These are phyloP conservation scores for Drosophila paramelanica DNA, from an alignment of 2,888 invertebrate genomes.

Conservation along the genomic window DNA sequence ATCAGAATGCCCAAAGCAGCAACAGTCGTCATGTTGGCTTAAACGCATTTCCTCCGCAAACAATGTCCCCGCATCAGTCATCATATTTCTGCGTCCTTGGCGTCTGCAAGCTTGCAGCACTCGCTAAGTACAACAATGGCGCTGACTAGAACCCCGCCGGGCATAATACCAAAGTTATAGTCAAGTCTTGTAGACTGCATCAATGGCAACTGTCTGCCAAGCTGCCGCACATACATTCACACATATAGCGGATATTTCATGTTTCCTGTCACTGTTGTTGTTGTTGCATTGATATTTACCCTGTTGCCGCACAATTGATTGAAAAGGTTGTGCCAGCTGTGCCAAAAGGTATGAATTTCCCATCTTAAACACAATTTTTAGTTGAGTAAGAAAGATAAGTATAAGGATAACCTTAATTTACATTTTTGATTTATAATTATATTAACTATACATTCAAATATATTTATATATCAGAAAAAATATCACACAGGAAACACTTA, in stretches of 20 bases:
- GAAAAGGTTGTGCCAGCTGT: not conserved
- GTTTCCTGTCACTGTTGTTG: not conserved
- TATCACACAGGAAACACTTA: too few relatives aligned
- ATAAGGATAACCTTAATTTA: too few relatives aligned
- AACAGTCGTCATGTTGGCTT: slow-evolving; percentile 33
- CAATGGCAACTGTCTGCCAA: slow-evolving; percentile 13
- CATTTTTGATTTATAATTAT: too few relatives aligned
- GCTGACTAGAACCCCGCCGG: slow-evolving; percentile 22
- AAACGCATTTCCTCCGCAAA: slow-evolving; percentile 76
- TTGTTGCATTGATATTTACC: not conserved
- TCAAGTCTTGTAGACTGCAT: slow-evolving; percentile 22
- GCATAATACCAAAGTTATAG: slow-evolving; percentile 14
- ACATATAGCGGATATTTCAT: not conserved
- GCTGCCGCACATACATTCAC: not conserved
- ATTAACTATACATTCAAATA: too few relatives aligned
- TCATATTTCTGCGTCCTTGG: slow-evolving; percentile 30
- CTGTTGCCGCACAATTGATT: not conserved
- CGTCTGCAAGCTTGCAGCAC: slow-evolving; percentile 38
- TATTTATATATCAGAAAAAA: too few relatives aligned
- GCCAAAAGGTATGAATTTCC: not conserved
- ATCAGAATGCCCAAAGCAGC: slow-evolving; percentile 46
- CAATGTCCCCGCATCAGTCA: slow-evolving; percentile 42
- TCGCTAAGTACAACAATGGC: slow-evolving; percentile 14
- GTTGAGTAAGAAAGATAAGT: too few relatives aligned
- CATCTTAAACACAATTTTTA: too few relatives aligned